phyloP scores from a whole-genome alignment of 2,113 vertebrate genomes.

The Hydrochoerus hydrochaeris region DNA sequence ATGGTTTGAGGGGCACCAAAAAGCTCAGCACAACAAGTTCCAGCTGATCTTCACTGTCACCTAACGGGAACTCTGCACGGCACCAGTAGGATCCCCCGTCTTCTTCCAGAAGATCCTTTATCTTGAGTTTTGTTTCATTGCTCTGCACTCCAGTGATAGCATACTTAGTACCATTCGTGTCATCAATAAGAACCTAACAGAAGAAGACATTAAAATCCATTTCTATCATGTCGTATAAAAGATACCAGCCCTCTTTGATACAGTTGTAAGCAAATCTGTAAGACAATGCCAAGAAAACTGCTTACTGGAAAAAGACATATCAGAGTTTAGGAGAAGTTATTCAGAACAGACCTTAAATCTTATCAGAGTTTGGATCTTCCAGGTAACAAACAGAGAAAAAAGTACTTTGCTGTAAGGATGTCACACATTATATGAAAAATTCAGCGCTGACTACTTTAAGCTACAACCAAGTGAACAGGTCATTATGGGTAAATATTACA shows the following conservation, averaged over 20 bases:
- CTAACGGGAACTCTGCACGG: constrained; percentile 86
- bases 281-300: background rate
- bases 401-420: background rate
- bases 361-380: background rate
- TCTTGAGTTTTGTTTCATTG: constrained; percentile 80
- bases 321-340: background rate
- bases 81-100: constrained; percentile 90
- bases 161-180: constrained; percentile 76
- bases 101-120: constrained; percentile 84
- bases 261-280: background rate
- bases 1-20: constrained; percentile 92
- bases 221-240: background rate
- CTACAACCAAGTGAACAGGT: background rate
- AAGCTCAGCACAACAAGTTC: constrained; percentile 89
- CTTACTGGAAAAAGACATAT: background rate
- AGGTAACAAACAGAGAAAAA: background rate
- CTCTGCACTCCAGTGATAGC: background rate
- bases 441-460: background rate
- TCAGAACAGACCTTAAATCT: background rate
- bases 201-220: constrained; percentile 49
- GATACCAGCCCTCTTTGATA: background rate
- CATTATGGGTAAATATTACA: background rate
- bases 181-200: constrained; percentile 75
- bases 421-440: background rate
- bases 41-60: constrained; percentile 70